Evolutionary conservation across 1,140 invertebrate genomes (phyloP).

Genomic region (Sinonovacula constricta): DNA sequence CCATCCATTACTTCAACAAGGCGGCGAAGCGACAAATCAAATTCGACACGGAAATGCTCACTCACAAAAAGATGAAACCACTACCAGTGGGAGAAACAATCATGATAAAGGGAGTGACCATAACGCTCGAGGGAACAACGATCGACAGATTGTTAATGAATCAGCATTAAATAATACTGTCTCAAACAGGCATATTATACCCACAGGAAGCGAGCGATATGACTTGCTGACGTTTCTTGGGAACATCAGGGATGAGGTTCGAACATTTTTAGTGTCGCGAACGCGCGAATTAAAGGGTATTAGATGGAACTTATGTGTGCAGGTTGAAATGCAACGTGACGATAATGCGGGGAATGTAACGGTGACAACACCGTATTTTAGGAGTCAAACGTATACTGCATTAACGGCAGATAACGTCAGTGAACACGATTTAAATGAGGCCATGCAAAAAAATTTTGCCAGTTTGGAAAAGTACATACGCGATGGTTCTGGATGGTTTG

Average conservation of each 20-base stretch:
- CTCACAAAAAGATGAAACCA: too few species aligned
- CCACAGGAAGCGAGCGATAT: neutral
- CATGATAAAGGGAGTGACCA: too few species aligned
- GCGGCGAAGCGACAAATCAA: too few species aligned
- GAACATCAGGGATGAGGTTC: slow-evolving; percentile 1
- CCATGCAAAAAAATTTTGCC: too few species aligned
- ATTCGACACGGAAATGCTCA: too few species aligned
- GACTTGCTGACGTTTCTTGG: slow-evolving; percentile 10
- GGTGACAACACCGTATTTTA: slow-evolving; percentile 8
- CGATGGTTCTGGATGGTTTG: slow-evolving; percentile 5
- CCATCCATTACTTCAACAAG: too few species aligned
- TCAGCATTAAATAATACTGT: slow-evolving; percentile 10
- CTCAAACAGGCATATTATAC: neutral
- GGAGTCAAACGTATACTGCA: slow-evolving; percentile 12
- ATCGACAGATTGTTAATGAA: too few species aligned
- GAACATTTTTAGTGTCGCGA: neutral
- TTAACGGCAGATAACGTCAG: slow-evolving; percentile 5
- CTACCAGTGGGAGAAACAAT: too few species aligned
- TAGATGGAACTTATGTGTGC: slow-evolving; percentile 12
- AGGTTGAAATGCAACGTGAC: slow-evolving; percentile 16
- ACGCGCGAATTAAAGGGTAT: neutral
- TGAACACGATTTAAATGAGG: slow-evolving; percentile 29
- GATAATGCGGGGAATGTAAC: neutral
- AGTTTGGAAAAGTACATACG: too few species aligned
- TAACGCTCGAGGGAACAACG: too few species aligned